Evolutionary conservation across 2,113 vertebrate species (phyloP).

Genomic region (Castor canadensis): DNA sequence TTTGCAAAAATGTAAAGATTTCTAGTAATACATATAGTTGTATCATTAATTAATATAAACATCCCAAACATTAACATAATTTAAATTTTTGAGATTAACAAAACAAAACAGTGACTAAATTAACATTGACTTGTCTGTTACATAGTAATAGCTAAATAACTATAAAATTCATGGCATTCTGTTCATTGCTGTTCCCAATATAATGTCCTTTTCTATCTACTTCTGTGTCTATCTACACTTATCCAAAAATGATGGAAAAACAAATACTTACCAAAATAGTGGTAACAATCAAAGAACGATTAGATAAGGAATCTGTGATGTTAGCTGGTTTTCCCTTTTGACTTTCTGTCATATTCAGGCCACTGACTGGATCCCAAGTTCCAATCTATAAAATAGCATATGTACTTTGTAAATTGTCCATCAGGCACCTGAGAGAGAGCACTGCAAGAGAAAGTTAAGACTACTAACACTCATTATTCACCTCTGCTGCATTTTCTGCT

Average conservation of each 20-base stretch:
- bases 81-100: conserved; percentile 47
- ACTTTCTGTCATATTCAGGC: conserved; percentile 98
- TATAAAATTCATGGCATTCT: background rate
- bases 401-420: conserved; percentile 62
- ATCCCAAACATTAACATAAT: conserved; percentile 52
- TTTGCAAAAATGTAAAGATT: conserved; percentile 54
- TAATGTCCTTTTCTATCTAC: background rate
- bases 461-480: conserved; percentile 59
- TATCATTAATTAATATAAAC: conserved; percentile 54
- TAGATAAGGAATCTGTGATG: conserved; percentile 96
- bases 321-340: conserved; percentile 96
- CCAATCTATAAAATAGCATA: conserved; percentile 91
- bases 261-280: conserved; percentile 94
- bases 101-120: conserved; percentile 69
- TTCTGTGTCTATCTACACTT: conserved; percentile 12
- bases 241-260: conserved; percentile 61
- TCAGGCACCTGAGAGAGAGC: conserved; percentile 35
- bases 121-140: conserved; percentile 50
- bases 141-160: conserved; percentile 64
- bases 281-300: conserved; percentile 95
- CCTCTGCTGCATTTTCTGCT: conserved; percentile 47
- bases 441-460: conserved; percentile 53
- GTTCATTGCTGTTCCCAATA: conserved; percentile 54
- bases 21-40: conserved; percentile 48
- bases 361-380: conserved; percentile 96